phyloP scores from a whole-genome alignment of 2,888 invertebrate genomes.

The Parelbella ahira region DNA sequence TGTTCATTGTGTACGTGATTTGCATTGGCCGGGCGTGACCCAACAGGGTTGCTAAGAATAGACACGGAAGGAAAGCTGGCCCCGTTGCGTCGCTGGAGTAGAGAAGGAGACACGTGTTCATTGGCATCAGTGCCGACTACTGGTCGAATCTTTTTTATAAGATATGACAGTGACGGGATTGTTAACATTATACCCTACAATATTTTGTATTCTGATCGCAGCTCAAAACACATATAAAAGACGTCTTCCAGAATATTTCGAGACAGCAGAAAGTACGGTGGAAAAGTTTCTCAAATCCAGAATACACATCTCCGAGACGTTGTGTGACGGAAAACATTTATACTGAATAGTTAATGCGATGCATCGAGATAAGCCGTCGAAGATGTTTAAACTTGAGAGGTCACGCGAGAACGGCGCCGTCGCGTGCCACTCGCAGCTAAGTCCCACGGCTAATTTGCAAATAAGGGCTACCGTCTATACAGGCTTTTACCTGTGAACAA shows the following conservation, averaged over 20 bases:
- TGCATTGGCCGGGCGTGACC: constrained; percentile 67
- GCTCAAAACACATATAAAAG: too few relatives aligned
- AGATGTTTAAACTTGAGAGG: constrained; percentile 32
- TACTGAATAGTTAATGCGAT: too few relatives aligned
- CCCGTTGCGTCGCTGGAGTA: constrained; percentile 48
- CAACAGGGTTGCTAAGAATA: constrained; percentile 62
- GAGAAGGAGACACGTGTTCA: constrained; percentile 66
- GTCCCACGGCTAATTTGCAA: constrained; percentile 56
- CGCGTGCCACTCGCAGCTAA: constrained; percentile 41
- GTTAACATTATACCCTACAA: too few relatives aligned
- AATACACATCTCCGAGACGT: too few relatives aligned
- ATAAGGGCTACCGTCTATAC: constrained; percentile 33
- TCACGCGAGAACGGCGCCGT: constrained; percentile 52
- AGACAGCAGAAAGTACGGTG: too few relatives aligned
- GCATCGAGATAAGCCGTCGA: too few relatives aligned
- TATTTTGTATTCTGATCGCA: too few relatives aligned
- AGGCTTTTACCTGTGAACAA: constrained; percentile 9
- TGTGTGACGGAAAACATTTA: too few relatives aligned
- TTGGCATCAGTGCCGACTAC: constrained; percentile 34
- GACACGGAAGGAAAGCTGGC: constrained; percentile 75
- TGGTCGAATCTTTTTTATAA: constrained; percentile 17
- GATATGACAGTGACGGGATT: too few relatives aligned
- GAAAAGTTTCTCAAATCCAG: too few relatives aligned
- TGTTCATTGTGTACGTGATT: constrained; percentile 62
- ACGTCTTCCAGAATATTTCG: too few relatives aligned